These are phyloP conservation scores for Malthinus seriepunctatus DNA, from an alignment of 2,888 invertebrate genomes.

Conservation along the genomic window DNA sequence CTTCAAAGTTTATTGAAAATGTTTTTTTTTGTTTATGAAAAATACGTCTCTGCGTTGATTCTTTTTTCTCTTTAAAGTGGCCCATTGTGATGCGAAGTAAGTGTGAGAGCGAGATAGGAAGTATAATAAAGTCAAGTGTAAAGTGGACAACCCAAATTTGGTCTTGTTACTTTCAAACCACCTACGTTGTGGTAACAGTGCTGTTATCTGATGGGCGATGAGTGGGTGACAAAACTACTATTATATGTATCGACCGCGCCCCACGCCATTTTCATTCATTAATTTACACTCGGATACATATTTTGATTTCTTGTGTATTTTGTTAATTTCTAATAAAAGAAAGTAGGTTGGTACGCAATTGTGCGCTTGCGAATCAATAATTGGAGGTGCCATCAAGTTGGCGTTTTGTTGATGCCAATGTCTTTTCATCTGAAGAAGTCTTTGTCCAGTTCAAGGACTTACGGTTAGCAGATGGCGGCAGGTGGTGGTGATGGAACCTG, in stretches of 20 bases:
- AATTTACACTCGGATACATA: constrained; percentile 8
- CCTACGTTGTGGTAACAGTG: constrained; percentile 15
- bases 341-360: constrained; percentile 13
- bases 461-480: constrained; percentile 34
- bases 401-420: constrained; percentile 19
- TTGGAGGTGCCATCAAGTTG: neutral
- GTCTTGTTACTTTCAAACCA: constrained; percentile 29
- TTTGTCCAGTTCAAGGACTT: constrained; percentile 32
- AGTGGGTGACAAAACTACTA: constrained; percentile 17
- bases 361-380: too few species aligned
- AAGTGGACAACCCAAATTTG: constrained; percentile 28
- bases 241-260: constrained; percentile 18
- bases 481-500: constrained; percentile 23
- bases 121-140: too few species aligned
- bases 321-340: neutral
- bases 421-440: constrained; percentile 25
- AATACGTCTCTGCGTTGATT: too few species aligned
- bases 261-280: constrained; percentile 18
- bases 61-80: too few species aligned
- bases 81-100: too few species aligned
- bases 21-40: neutral
- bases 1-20: neutral
- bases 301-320: neutral
- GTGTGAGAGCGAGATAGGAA: neutral
- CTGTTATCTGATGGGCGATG: constrained; percentile 16